phyloP scores from a whole-genome alignment of 2,113 vertebrate species.

The Clupea harengus region DNA sequence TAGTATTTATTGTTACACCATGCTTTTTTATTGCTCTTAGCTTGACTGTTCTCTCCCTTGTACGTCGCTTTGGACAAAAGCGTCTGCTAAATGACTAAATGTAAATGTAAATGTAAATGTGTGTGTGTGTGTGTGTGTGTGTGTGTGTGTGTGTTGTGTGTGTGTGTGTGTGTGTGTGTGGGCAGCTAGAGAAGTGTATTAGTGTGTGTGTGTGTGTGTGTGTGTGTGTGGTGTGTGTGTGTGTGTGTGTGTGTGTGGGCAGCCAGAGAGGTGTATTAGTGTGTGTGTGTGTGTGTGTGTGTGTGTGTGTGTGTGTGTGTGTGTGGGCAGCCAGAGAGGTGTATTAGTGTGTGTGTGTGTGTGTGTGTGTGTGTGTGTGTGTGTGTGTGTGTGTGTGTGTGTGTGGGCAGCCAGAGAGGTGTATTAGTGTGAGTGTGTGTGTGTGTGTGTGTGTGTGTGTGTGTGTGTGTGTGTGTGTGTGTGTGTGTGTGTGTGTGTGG shows the following conservation, averaged over 20 bases:
- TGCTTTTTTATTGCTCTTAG: no score
- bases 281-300: background rate
- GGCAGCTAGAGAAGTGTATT: no score
- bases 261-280: no score
- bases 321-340: no score
- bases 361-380: background rate
- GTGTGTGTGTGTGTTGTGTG: background rate
- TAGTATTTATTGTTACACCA: no score
- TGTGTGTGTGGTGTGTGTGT: constrained; percentile 8
- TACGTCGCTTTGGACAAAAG: no score
- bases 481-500: background rate
- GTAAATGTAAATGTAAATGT: no score
- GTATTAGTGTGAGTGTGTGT: no score
- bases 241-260: background rate
- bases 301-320: background rate
- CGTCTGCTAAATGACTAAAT: no score
- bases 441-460: background rate
- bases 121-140: constrained; percentile 8
- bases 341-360: constrained; percentile 2
- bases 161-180: constrained; percentile 1
- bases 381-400: background rate
- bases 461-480: constrained; percentile 8
- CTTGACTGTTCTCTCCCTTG: no score
- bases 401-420: no score
- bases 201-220: background rate